Conservation (phyloP, 2,888 invertebrate genomes). For the Coremacera marginata region DNA sequence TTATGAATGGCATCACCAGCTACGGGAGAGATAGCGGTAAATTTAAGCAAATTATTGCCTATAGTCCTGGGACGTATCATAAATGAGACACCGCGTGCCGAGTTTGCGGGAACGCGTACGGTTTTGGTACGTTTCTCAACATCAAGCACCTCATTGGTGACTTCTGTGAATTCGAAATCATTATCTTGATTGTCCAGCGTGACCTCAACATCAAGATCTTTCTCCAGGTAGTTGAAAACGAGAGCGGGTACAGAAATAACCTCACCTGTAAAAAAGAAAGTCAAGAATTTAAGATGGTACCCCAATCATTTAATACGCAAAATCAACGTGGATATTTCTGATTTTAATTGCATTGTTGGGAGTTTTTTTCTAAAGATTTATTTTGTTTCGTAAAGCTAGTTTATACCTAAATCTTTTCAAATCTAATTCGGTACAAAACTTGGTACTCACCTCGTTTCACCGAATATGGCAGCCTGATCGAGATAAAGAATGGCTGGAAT, state of each 20-base stretch:
- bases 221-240: slow-evolving; percentile 87
- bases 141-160: slow-evolving; percentile 88
- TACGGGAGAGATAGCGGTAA: slow-evolving; percentile 79
- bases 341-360: too few relatives aligned
- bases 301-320: too few relatives aligned
- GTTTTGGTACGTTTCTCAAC: slow-evolving; percentile 81
- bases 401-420: too few relatives aligned
- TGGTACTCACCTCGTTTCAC: slow-evolving; percentile 76
- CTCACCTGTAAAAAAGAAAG: slow-evolving; percentile 72
- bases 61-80: slow-evolving; percentile 81
- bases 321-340: too few relatives aligned
- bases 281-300: too few relatives aligned
- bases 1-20: slow-evolving; percentile 85
- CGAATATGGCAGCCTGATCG: slow-evolving; percentile 87
- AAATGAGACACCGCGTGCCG: slow-evolving; percentile 84
- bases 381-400: background rate
- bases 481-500: slow-evolving; percentile 86
- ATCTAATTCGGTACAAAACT: background rate
- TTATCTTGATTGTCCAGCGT: slow-evolving; percentile 84
- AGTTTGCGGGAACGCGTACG: slow-evolving; percentile 77
- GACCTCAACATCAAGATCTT: slow-evolving; percentile 82
- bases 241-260: slow-evolving; percentile 87
- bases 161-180: slow-evolving; percentile 86
- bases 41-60: slow-evolving; percentile 80
- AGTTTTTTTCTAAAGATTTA: too few relatives aligned